phyloP scores from a whole-genome alignment of 1,140 invertebrate species.

The Philotrypesis tridentata region DNA sequence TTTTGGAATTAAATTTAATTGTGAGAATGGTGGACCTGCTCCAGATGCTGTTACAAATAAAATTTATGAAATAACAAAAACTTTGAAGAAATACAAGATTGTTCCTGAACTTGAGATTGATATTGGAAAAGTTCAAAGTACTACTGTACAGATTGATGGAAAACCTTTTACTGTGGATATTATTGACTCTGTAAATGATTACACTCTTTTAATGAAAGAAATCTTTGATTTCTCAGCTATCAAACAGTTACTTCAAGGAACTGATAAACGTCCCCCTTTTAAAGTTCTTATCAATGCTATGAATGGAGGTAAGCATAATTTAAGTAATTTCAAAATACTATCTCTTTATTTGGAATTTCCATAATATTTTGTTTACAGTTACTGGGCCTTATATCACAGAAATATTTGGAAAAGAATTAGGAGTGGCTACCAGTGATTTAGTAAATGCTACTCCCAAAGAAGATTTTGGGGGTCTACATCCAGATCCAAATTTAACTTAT shows the following conservation, averaged over 20 bases:
- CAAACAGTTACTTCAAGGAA: constrained; percentile 83
- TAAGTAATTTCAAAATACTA: constrained; percentile 6
- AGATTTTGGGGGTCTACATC: constrained; percentile 98
- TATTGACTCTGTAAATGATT: constrained; percentile 93
- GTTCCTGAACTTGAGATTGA: constrained; percentile 85
- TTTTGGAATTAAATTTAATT: constrained; percentile 99
- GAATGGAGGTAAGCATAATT: constrained; percentile 86
- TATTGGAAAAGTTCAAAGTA: constrained; percentile 78
- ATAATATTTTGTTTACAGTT: constrained; percentile 76
- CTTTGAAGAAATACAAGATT: constrained; percentile 87
- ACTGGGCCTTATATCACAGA: constrained; percentile 95
- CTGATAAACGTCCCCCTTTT: constrained; percentile 79
- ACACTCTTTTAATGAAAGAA: constrained; percentile 94
- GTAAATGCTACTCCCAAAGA: constrained; percentile 86
- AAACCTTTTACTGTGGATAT: constrained; percentile 89
- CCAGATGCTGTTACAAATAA: constrained; percentile 92
- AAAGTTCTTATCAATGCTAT: constrained; percentile 94
- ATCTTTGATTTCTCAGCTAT: constrained; percentile 97
- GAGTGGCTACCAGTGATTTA: constrained; percentile 80
- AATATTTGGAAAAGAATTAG: constrained; percentile 92
- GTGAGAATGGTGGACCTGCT: constrained; percentile 96
- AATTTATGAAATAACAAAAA: constrained; percentile 89
- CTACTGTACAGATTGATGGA: constrained; percentile 79
- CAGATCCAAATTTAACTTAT: constrained; percentile 99
- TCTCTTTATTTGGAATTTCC: constrained; percentile 31